Evolutionary conservation across 2,888 invertebrate genomes (phyloP), one percentile per base, ranked within the genome.

Genomic region (Drosophila leonis): DNA sequence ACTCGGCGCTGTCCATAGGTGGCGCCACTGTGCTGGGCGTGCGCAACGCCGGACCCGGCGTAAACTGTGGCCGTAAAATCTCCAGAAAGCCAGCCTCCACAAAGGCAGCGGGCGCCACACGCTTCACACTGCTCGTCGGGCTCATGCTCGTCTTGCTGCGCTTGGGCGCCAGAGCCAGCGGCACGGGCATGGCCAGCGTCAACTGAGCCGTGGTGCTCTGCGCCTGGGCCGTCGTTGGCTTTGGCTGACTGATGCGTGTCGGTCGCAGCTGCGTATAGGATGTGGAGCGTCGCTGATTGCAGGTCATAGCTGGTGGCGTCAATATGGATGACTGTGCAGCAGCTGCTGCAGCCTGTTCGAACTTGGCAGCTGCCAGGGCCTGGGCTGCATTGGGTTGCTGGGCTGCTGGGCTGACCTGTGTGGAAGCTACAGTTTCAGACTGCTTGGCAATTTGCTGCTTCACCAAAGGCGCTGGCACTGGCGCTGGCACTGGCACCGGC

Each of bases 1-100:
- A 49, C 46, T 90, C 86, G 2, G 77, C 62, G 60, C 64, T 83
- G 41, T 84, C 81, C 73, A 57, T 59, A 33, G 72, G 52, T 20
- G 90, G 61, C 7, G 66, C 78, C 44, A 64, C 65, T 8, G 81
- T 35, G 39, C 57, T 83, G 0, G 95, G 95, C 0, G 96, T 96
- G 3, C 96, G 95, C 82, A 97, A 94, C 39, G 96, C 95, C 91
- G 96, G 96, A 0, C 97, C 98, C 0, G 97, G 97, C 0, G 97
- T 97, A 92, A 96, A 98, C 92, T 97, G 97, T 0, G 97, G 97
- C 65, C 97, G 97, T 64, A 98, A 93, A 6, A 97, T 98, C 94
- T 97, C 97, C 82, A 98, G 96, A 92, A 98, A 98, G 13, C 97
- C 97, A 29, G 97, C 97, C 96, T 98, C 97, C 49, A 98, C 95